phyloP scores from a whole-genome alignment of 1,140 invertebrate genomes.

The Drosophila lowei region DNA sequence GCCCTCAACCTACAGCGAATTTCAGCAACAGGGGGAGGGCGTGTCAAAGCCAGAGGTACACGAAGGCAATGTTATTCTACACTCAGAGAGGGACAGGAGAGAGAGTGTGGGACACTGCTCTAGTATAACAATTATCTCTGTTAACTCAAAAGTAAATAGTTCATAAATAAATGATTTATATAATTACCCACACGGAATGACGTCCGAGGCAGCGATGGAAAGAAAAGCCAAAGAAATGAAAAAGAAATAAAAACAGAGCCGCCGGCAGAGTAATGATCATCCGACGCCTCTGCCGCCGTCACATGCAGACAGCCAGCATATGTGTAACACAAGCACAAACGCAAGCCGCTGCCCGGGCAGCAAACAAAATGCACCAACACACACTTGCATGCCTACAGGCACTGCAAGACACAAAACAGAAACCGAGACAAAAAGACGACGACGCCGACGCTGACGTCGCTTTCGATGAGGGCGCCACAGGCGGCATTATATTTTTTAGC shows the following conservation, averaged over 20 bases:
- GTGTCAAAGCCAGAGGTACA: conserved; percentile 17
- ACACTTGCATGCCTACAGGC: conserved; percentile 3
- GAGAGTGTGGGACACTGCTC: conserved; percentile 1
- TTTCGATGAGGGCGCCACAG: conserved; percentile 24
- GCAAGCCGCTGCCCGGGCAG: no score
- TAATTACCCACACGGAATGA: conserved; percentile 57
- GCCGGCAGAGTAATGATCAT: background rate
- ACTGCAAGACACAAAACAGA: conserved; percentile 26
- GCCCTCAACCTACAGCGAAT: conserved; percentile 1
- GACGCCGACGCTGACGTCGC: background rate
- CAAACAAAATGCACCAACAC: no score
- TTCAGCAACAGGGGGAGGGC: conserved; percentile 9
- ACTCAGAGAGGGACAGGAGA: conserved; percentile 3
- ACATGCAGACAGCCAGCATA: no score
- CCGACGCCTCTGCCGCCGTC: no score
- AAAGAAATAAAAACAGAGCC: conserved; percentile 9
- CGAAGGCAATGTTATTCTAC: conserved; percentile 35
- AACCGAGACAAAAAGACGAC: conserved; percentile 1
- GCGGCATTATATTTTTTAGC: conserved; percentile 5
- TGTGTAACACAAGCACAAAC: no score
- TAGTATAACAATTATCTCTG: conserved; percentile 33
- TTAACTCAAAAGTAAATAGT: conserved; percentile 68
- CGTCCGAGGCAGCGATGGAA: conserved; percentile 4
- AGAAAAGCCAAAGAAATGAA: conserved; percentile 1
- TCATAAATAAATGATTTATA: conserved; percentile 67